Percentiles rank a stretch among this genome's conserved stretches.
Conservation (phyloP, 2,797 vertebrate genomes). For the Sebastolobus alascanus region DNA sequence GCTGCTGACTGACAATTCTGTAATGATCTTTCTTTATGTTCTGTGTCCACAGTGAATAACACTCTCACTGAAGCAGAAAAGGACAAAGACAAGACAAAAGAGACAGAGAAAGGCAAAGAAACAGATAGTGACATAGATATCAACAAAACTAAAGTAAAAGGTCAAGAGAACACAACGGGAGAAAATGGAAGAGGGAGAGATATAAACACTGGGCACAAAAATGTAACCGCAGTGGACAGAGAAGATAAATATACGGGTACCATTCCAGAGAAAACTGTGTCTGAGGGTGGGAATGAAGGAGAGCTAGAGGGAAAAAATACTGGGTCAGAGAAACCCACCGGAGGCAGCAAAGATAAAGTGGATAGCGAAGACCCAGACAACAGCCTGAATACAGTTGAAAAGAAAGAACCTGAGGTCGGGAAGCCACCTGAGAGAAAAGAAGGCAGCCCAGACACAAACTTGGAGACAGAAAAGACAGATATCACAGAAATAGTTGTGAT, state of each 20-base stretch:
- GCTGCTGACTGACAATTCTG: background rate
- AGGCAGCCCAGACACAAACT: conserved; percentile 33
- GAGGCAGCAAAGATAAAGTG: conserved; percentile 62
- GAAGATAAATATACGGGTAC: conserved; percentile 63
- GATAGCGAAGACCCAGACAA: conserved; percentile 64
- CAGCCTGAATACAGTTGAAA: conserved; percentile 70
- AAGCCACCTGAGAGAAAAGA: conserved; percentile 59
- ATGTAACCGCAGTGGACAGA: conserved; percentile 59
- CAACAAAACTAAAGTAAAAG: conserved; percentile 54
- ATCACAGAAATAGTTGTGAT: conserved; percentile 62
- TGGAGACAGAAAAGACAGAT: conserved; percentile 61
- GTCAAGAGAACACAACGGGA: conserved; percentile 49
- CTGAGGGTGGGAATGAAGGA: conserved; percentile 52
- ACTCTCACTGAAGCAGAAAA: conserved; percentile 76
- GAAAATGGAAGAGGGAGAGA: conserved; percentile 56
- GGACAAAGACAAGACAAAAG: conserved; percentile 58
- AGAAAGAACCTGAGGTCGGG: conserved; percentile 57
- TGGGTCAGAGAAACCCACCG: conserved; percentile 55
- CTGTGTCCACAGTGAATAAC: conserved; percentile 78
- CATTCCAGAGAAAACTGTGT: conserved; percentile 57
- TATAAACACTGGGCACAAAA: conserved; percentile 51
- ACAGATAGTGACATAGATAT: conserved; percentile 59
- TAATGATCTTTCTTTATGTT: conserved; percentile 37
- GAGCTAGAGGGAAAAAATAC: conserved; percentile 51
- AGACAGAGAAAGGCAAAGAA: conserved; percentile 48